Evolutionary conservation across 1,140 invertebrate genomes (phyloP), one percentile per base, ranked within the genome.

Genomic region (Hyphantria cunea): DNA sequence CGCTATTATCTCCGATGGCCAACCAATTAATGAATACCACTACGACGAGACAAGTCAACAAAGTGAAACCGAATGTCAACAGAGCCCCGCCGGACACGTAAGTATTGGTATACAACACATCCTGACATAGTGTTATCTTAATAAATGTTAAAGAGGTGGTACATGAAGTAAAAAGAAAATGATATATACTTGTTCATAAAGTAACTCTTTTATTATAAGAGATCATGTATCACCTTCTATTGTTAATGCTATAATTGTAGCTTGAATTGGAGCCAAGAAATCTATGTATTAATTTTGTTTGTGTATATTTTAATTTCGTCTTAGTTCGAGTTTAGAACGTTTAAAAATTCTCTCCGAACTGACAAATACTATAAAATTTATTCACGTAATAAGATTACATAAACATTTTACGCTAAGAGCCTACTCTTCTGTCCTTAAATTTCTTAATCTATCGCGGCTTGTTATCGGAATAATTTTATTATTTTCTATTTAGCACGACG

Each of bases 21-120:
- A 93, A 92, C 72, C 92, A 92, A 76, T 92, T 95, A 75, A 92
- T 94, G 86, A 95, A 94, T 80, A 94, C 93, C 4, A 90, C 89
- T 3, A 94, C 92, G 34, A 94, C 92, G 61, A 95, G 96, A 83
- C 96, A 96, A 89, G 95, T 96, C 76, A 96, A 96, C 91, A 96
- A 96, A 89, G 95, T 96, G 73, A 96, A 96, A 87, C 95, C 95
- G 33, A 96, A 95, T 76, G 95, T 96, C 50, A 96, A 95, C 79
- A 92, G 95, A 91, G 92, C 92, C 63, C 91, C 93, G 10, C 93
- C 92, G 11, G 95, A 96, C 70, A 94, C 91, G 79, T 86, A 81
- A 90, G 88, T 87, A 25, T 31, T n/a, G 10, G 13, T 12, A 42
- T 4, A 17, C 12, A 8, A 7, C n/a, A 33, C 47, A 14, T 13